Evolutionary conservation across 2,888 invertebrate species (phyloP).

Genomic region (Stenolophus ochropezus): DNA sequence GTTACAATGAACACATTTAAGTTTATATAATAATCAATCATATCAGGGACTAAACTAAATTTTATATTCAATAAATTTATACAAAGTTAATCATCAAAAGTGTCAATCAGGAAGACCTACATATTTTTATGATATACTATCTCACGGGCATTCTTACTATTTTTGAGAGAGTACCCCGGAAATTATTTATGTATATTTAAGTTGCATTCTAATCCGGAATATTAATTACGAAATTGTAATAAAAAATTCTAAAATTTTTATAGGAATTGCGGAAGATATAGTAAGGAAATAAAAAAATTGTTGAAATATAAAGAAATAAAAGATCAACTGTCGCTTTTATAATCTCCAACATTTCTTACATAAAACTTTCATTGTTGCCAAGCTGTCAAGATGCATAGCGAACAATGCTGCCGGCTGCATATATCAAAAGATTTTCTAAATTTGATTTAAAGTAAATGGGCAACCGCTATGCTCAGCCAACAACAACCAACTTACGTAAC

Average conservation of each 20-base stretch:
- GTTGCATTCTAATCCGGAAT: too few relatives aligned
- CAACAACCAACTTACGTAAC: constrained; percentile 37
- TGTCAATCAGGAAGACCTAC: too few relatives aligned
- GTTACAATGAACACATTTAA: background rate
- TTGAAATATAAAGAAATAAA: background rate
- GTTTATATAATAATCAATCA: background rate
- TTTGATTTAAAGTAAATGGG: background rate
- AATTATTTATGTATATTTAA: too few relatives aligned
- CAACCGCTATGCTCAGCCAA: constrained; percentile 39
- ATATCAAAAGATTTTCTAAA: constrained; percentile 11
- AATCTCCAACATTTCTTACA: background rate
- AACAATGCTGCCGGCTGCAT: background rate
- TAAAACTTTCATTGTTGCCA: constrained; percentile 1
- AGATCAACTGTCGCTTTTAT: constrained; percentile 16
- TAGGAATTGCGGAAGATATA: background rate
- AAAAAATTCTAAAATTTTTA: background rate
- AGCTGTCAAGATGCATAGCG: background rate
- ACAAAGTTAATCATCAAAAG: too few relatives aligned
- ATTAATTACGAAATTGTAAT: background rate
- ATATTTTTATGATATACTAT: too few relatives aligned
- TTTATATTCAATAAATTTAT: too few relatives aligned
- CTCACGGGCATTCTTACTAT: too few relatives aligned
- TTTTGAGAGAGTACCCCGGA: too few relatives aligned
- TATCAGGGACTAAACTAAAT: too few relatives aligned
- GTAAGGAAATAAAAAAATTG: background rate